Conservation (phyloP, 2,888 invertebrate genomes). For the Clepsis dumicolana region DNA sequence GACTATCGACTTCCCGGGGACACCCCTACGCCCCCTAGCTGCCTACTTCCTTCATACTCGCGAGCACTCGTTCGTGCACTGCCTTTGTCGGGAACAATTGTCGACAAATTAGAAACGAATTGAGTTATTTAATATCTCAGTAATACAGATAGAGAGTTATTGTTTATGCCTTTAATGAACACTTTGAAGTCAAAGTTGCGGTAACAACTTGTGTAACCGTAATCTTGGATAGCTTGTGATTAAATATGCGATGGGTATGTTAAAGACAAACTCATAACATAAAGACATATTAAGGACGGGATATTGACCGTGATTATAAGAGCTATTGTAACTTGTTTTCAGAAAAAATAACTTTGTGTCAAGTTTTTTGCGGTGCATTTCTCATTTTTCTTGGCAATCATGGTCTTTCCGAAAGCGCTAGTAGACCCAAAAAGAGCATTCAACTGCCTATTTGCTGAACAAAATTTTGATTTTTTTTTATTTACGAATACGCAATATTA, state of each 20-base stretch:
- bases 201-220: not conserved
- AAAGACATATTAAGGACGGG: no score
- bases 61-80: slow-evolving; percentile 83
- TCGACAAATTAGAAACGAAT: slow-evolving; percentile 86
- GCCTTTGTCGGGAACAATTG: slow-evolving; percentile 86
- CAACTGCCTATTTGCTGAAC: no score
- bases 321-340: no score
- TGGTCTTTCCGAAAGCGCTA: no score
- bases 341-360: no score
- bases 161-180: slow-evolving; percentile 61
- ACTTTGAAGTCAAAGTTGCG: slow-evolving; percentile 36
- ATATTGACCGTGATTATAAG: no score
- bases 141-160: slow-evolving; percentile 68
- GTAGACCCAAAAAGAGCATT: no score
- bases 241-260: not conserved
- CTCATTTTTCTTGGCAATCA: no score
- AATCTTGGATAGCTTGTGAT: not conserved
- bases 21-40: slow-evolving; percentile 72
- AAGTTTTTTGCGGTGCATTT: no score
- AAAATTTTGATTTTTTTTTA: no score
- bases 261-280: no score
- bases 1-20: slow-evolving; percentile 18
- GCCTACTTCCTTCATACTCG: slow-evolving; percentile 86
- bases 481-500: no score
- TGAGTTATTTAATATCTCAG: slow-evolving; percentile 85